Conservation (phyloP, 53 echinoderm and acorn worm species). For the Apostichopus leukothele region DNA sequence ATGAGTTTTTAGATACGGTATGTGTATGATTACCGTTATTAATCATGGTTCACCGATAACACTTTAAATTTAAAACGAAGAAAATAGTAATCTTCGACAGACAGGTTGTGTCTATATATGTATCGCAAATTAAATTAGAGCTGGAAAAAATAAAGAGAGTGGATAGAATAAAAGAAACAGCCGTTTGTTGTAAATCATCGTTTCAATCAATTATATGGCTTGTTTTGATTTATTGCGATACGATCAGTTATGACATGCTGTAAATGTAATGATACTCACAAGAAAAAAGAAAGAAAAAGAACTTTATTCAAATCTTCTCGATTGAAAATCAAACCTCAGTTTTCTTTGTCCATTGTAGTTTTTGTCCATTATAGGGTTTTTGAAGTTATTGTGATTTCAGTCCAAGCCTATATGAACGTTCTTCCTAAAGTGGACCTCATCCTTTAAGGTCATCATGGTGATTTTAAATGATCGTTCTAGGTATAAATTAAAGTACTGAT, state of each 20-base stretch:
- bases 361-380: too few species aligned
- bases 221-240: not conserved
- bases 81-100: not conserved
- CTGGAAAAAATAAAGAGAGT: not conserved
- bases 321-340: too few species aligned
- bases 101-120: not conserved
- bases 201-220: not conserved
- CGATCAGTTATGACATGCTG: not conserved
- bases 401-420: too few species aligned
- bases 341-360: too few species aligned
- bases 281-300: too few species aligned
- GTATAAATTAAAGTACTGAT: too few species aligned
- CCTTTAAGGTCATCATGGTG: too few species aligned
- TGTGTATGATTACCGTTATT: not conserved
- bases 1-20: not conserved
- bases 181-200: not conserved
- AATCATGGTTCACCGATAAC: constrained; percentile 8
- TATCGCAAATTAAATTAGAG: not conserved
- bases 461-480: too few species aligned
- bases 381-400: too few species aligned
- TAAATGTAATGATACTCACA: not conserved
- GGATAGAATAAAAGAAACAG: not conserved
- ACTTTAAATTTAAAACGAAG: not conserved
- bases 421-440: too few species aligned
- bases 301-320: too few species aligned